Evolutionary conservation across 2,888 invertebrate species (phyloP).

Genomic region (Trichogramma dendrolimi): DNA sequence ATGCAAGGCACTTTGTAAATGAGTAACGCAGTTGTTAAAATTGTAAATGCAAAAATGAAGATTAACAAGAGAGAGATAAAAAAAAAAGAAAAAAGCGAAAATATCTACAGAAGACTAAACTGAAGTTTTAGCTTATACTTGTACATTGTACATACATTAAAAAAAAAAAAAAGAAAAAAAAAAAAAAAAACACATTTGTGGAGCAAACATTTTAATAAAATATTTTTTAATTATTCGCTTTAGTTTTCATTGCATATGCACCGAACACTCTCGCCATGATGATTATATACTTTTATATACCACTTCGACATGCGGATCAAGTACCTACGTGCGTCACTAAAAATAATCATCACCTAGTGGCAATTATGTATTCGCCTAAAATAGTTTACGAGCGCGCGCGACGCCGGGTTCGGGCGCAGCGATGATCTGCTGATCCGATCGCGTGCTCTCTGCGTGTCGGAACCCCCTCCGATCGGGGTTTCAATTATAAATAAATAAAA

Average conservation of each 20-base stretch:
- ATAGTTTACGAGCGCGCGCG: slow-evolving; percentile 14
- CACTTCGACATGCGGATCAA: no score
- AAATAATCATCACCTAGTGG: no score
- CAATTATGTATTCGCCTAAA: slow-evolving; percentile 15
- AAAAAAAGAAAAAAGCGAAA: slow-evolving; percentile 24
- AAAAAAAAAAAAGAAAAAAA: no score
- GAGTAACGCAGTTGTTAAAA: slow-evolving; percentile 15
- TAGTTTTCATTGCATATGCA: slow-evolving; percentile 28
- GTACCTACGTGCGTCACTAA: no score
- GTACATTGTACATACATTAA: slow-evolving; percentile 19
- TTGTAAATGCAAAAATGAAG: slow-evolving; percentile 23
- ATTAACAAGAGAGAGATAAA: slow-evolving; percentile 28
- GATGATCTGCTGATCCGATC: slow-evolving; percentile 19
- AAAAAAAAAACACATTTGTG: no score
- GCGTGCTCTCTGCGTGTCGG: not conserved
- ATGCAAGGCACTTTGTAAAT: slow-evolving; percentile 23
- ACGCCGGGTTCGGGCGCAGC: not conserved
- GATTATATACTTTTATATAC: slow-evolving; percentile 25
- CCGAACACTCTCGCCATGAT: slow-evolving; percentile 13
- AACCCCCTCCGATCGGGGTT: no score
- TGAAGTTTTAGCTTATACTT: slow-evolving; percentile 26
- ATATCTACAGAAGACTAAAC: slow-evolving; percentile 21
- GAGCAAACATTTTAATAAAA: no score
- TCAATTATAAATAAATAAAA: no score
- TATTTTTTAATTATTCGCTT: not conserved